phyloP scores from a whole-genome alignment of 2,888 invertebrate genomes.

The Brenthis ino region DNA sequence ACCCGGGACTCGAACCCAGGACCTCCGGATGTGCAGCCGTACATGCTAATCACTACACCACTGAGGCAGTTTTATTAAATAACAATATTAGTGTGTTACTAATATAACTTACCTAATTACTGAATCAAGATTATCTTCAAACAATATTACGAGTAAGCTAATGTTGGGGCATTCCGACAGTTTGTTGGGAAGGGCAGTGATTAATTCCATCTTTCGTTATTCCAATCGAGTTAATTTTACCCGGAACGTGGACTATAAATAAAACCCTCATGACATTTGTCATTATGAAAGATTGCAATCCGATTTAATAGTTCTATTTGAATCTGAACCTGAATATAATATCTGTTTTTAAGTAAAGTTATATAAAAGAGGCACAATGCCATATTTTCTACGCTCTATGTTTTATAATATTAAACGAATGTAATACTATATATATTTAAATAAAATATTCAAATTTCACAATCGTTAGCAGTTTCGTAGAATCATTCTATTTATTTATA shows the following conservation, averaged over 20 bases:
- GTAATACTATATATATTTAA: no score
- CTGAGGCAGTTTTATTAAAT: no score
- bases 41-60: no score
- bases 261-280: conserved; percentile 59
- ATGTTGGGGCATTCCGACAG: conserved; percentile 45
- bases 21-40: no score
- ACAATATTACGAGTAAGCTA: conserved; percentile 6
- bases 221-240: conserved; percentile 72
- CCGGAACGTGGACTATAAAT: conserved; percentile 61
- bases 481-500: no score
- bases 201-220: conserved; percentile 72
- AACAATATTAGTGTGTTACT: no score
- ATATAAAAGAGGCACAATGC: not conserved
- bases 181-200: conserved; percentile 69
- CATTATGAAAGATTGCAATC: conserved; percentile 72
- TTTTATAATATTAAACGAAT: no score
- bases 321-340: not conserved
- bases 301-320: conserved; percentile 63
- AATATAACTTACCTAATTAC: not conserved
- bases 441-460: no score
- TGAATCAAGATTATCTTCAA: not conserved
- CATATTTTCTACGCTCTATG: no score
- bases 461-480: no score
- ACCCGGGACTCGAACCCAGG: no score
- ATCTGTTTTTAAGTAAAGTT: not conserved